Percentiles rank a stretch among this genome's conserved stretches.
Evolutionary conservation across 2,113 vertebrate genomes (phyloP).

Genomic region (Ptychochromis oligacanthus): DNA sequence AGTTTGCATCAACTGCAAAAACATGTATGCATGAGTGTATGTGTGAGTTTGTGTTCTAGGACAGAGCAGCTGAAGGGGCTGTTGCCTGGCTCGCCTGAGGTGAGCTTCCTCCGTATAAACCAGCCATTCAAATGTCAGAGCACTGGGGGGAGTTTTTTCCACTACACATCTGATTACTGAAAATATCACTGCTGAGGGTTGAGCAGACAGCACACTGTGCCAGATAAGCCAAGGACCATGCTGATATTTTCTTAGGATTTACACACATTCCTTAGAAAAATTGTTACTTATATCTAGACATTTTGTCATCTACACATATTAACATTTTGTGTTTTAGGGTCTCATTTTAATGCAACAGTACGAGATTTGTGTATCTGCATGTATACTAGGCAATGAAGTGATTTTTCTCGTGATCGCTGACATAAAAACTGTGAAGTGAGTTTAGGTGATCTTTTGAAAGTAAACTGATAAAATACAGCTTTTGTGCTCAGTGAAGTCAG

Average conservation of each 20-base stretch:
- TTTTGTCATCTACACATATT: neutral
- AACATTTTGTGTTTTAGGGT: neutral
- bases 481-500: too few relatives aligned
- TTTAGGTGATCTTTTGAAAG: neutral
- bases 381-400: neutral
- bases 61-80: constrained; percentile 7
- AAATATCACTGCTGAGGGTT: constrained; percentile 44
- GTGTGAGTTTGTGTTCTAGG: constrained; percentile 14
- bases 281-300: neutral
- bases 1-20: neutral
- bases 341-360: neutral
- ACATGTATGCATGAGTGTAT: neutral
- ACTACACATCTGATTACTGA: constrained; percentile 46
- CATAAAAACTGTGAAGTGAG: neutral
- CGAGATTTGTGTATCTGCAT: neutral
- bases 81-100: constrained; percentile 6
- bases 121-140: constrained; percentile 60
- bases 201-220: constrained; percentile 1
- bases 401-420: neutral
- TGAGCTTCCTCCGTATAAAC: constrained; percentile 19
- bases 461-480: neutral
- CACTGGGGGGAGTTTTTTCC: constrained; percentile 15
- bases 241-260: neutral
- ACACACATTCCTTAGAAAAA: neutral
- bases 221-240: neutral